Base-by-base conservation (phyloP, 2,888 invertebrate genomes). In the Escarpia spicata region DNA sequence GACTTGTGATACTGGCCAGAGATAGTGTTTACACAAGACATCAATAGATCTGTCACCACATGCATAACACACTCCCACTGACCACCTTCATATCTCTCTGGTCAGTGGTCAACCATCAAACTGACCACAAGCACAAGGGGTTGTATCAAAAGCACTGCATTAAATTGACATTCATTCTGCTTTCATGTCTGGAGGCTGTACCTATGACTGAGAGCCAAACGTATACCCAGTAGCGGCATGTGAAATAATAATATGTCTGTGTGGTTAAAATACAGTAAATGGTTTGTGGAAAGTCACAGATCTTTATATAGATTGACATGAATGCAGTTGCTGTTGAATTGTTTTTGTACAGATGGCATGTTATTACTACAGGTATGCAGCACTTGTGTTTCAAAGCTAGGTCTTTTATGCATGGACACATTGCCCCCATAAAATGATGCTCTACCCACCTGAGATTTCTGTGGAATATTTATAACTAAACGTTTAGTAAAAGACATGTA, bases 21-120 rank as follows among this genome's bases (percentile, higher is more conserved):
- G 52, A 52, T 15, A 4, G 10, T 75, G 75, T 75, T 75, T 75
- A 75, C 75, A 26, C 26, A 75, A 75, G 75, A 75, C 75, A 75
- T 2, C 75, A 75, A 26, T 75, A 75, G 3, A 75, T 26, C 75
- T 75, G 75, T 75, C 26, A 75, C 75, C 26, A 75, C 75, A 75
- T 26, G 19, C 75, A 75, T 26, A 75, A 75, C n/a, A 75, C 75
- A 75, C 75, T 75, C 75, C 19, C 75, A 75, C n/a, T 75, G 75
- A 75, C 75, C 6, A n/a, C 75, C n/a, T 75, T 75, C 75, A 75
- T 75, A 75, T 75, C 75, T 75, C 75, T 26, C 75, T 75, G 26
- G 75, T 75, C 75, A 75, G 19, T 75, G 75, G 75, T 75, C 75
- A 75, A 75, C n/a, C 75, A 75, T 19, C 75, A 75, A 75, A 75